phyloP scores from a whole-genome alignment of 2,113 vertebrate species.

The Onychorhynchus coronatus region DNA sequence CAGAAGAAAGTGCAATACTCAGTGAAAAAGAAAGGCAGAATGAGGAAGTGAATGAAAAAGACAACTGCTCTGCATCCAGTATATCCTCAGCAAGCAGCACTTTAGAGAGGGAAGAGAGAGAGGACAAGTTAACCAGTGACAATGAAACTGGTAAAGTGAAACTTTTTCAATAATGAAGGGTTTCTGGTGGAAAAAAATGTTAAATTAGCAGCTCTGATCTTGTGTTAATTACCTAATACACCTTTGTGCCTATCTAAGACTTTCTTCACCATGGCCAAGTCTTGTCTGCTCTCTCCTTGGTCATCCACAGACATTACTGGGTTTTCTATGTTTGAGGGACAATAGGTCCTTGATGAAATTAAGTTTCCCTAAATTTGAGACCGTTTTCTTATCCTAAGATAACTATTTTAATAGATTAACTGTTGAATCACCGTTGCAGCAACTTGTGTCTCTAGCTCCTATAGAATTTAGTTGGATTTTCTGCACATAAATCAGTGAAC shows the following conservation, averaged over 20 bases:
- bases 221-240: background rate
- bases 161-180: slow-evolving; percentile 6
- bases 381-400: background rate
- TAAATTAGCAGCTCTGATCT: background rate
- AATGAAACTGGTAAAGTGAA: slow-evolving; percentile 82
- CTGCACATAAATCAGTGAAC: background rate
- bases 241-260: background rate
- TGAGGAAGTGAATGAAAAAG: slow-evolving; percentile 96
- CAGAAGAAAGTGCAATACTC: slow-evolving; percentile 82
- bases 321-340: background rate
- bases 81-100: slow-evolving; percentile 98
- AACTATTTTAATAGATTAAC: background rate
- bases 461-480: background rate
- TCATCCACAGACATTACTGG: background rate
- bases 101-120: slow-evolving; percentile 93
- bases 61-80: slow-evolving; percentile 98
- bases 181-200: slow-evolving; percentile 11
- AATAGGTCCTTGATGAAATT: background rate
- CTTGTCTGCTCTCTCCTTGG: background rate
- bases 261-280: background rate
- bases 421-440: background rate
- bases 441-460: background rate
- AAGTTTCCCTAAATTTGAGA: background rate
- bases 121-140: slow-evolving; percentile 85
- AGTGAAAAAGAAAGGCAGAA: slow-evolving; percentile 97